A percentile compares a stretch with the other conserved stretches of the same genome.
These are phyloP conservation scores for Dendrophyllia cribrosa DNA, from an alignment of 64 coral and sea anemone species.

Conservation along the genomic window DNA sequence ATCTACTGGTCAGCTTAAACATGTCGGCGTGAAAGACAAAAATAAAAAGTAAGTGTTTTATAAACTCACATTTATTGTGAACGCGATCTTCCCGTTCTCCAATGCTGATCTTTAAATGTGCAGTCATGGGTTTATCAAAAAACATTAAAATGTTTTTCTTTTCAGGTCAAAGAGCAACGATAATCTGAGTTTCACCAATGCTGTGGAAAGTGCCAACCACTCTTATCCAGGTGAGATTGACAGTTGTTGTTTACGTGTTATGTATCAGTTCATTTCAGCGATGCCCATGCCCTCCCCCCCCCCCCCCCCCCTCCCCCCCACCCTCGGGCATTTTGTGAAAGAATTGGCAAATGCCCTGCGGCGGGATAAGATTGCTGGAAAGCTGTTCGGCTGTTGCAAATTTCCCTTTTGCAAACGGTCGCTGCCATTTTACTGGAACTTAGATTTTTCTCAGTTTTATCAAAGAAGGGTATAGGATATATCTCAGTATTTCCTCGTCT, in stretches of 20 bases:
- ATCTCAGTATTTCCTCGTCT: too few relatives aligned
- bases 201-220: constrained; percentile 69
- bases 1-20: constrained; percentile 32
- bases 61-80: not conserved
- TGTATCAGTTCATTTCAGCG: not conserved
- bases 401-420: too few relatives aligned
- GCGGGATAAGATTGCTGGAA: too few relatives aligned
- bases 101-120: too few relatives aligned
- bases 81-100: too few relatives aligned
- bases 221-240: constrained; percentile 46
- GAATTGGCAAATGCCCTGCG: too few relatives aligned
- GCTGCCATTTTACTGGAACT: too few relatives aligned
- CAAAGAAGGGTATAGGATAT: too few relatives aligned
- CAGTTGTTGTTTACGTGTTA: not conserved
- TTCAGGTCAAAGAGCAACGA: constrained; percentile 63
- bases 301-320: not conserved
- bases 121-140: too few relatives aligned
- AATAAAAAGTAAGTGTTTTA: not conserved
- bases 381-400: too few relatives aligned
- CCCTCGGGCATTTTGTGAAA: too few relatives aligned
- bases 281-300: not conserved
- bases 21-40: not conserved
- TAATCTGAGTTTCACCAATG: constrained; percentile 82
- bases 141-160: not conserved
- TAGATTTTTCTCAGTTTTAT: too few relatives aligned